These are phyloP conservation scores for Malurus elegans DNA, from an alignment of 2,113 vertebrate genomes.

Conservation along the genomic window DNA sequence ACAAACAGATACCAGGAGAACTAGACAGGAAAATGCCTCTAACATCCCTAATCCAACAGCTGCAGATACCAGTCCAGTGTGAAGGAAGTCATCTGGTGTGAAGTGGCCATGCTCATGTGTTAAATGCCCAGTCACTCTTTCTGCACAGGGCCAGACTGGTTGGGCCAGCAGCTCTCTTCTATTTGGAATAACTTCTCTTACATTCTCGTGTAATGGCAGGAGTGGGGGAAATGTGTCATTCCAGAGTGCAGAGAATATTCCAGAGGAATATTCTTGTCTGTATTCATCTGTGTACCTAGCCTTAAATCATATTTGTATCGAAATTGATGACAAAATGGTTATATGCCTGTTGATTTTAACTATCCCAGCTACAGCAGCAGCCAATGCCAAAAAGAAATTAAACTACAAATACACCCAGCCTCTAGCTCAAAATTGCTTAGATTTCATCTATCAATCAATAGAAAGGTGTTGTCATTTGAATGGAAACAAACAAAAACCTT, in stretches of 20 bases:
- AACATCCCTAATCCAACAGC: accelerated
- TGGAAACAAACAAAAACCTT: background rate
- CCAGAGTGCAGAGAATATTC: background rate
- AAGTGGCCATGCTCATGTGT: background rate
- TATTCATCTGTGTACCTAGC: background rate
- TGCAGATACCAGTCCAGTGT: accelerated
- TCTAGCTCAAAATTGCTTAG: background rate
- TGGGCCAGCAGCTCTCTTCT: background rate
- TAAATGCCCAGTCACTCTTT: background rate
- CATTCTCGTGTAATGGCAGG: accelerated
- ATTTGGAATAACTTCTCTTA: background rate
- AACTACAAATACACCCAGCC: background rate
- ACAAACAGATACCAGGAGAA: background rate
- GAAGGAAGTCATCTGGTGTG: background rate
- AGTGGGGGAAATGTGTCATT: background rate
- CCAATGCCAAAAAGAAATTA: background rate
- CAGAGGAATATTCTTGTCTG: background rate
- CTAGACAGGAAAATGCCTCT: background rate
- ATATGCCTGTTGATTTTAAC: background rate
- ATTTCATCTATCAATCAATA: background rate
- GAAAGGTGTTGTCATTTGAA: background rate
- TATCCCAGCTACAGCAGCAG: background rate
- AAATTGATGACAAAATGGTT: background rate
- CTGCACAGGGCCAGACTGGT: background rate
- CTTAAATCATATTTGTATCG: background rate